Evolutionary conservation across 2,113 vertebrate species (phyloP).

Genomic region (Morone chrysops): DNA sequence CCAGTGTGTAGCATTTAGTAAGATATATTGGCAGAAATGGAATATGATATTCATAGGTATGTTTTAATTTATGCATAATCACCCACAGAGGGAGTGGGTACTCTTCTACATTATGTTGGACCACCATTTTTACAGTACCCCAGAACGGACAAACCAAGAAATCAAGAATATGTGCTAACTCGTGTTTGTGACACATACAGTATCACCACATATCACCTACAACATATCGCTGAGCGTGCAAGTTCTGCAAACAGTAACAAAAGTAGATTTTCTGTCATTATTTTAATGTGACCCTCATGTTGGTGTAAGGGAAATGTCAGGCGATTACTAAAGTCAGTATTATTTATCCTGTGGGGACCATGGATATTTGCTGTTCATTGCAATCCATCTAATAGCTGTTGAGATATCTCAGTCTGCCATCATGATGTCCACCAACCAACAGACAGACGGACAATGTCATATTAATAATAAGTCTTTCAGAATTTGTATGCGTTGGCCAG

Average conservation of each 20-base stretch:
- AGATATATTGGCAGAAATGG: no score
- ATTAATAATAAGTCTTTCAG: not conserved
- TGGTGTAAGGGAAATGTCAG: not conserved
- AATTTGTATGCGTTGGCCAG: not conserved
- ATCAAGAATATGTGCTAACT: not conserved
- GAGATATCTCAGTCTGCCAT: not conserved
- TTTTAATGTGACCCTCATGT: not conserved
- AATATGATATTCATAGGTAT: no score
- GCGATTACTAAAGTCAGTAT: not conserved
- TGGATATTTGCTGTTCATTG: no score
- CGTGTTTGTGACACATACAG: not conserved
- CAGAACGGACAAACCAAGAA: no score
- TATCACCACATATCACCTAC: not conserved
- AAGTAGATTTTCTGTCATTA: no score
- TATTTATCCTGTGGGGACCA: not conserved
- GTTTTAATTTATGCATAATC: no score
- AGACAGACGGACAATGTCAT: no score
- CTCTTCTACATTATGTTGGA: no score
- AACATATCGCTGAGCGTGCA: no score
- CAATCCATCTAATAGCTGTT: not conserved
- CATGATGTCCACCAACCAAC: not conserved
- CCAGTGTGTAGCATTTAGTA: no score
- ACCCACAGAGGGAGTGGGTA: no score
- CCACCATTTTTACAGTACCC: no score
- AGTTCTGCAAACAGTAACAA: constrained; percentile 14